Evolutionary conservation across 2,113 vertebrate species (phyloP).

Genomic region (Peromyscus leucopus): DNA sequence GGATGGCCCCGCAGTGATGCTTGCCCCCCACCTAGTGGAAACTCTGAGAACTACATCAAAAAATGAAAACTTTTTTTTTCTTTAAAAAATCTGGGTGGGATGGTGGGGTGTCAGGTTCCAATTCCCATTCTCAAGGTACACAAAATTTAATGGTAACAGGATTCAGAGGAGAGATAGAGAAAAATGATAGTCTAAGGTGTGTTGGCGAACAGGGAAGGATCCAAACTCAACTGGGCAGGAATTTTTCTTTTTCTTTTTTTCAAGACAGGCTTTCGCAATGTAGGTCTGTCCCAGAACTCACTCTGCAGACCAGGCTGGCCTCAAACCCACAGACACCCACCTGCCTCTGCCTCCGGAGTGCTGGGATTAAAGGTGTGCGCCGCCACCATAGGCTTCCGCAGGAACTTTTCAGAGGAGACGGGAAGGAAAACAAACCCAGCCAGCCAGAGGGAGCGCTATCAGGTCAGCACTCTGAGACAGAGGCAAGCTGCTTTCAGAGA

Average conservation of each 20-base stretch:
- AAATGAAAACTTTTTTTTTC: not conserved
- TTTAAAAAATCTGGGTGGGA: not conserved
- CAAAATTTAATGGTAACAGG: not conserved
- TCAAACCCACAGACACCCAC: not conserved
- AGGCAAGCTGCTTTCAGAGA: not conserved
- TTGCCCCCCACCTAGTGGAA: conserved; percentile 64
- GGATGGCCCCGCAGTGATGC: not conserved
- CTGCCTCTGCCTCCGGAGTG: not conserved
- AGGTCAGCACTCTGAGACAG: not conserved
- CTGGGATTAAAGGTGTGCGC: not conserved
- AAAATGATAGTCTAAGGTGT: not conserved
- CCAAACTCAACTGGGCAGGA: not conserved
- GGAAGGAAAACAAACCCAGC: not conserved
- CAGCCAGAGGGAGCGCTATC: not conserved
- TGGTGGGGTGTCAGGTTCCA: not conserved
- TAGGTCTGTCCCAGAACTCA: not conserved
- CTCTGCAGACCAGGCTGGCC: not conserved
- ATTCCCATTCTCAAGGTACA: not conserved
- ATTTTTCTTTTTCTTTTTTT: not conserved
- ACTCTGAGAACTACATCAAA: not conserved
- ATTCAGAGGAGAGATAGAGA: not conserved
- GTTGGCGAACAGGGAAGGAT: not conserved
- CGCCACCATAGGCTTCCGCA: no score
- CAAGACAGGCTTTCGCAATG: not conserved
- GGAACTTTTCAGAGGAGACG: conserved; percentile 9